phyloP scores from a whole-genome alignment of 1,140 invertebrate species.

The Drosophila pseudoananassae region DNA sequence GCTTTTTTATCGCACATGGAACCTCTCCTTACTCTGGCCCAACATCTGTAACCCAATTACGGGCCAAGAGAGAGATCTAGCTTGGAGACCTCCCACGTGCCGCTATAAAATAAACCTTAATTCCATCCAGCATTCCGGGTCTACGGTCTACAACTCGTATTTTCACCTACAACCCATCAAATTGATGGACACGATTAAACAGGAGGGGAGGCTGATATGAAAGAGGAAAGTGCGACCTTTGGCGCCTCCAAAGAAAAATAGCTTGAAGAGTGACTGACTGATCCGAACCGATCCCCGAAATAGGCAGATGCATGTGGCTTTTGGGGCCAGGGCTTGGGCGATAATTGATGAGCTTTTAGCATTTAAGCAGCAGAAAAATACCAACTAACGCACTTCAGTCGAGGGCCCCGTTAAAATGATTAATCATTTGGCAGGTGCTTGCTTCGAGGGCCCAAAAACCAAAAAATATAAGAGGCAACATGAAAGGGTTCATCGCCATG shows the following conservation, averaged over 20 bases:
- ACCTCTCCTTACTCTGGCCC: conserved; percentile 18
- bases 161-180: conserved; percentile 70
- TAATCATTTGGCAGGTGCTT: conserved; percentile 80
- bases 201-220: conserved; percentile 49
- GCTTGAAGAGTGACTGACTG: conserved; percentile 15
- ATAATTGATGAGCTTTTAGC: conserved; percentile 82
- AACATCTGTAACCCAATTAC: conserved; percentile 46
- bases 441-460: conserved; percentile 9
- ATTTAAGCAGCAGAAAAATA: conserved; percentile 60
- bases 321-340: conserved; percentile 10
- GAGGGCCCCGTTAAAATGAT: conserved; percentile 67
- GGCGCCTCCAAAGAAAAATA: conserved; percentile 54
- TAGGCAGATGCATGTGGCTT: conserved; percentile 66
- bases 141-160: conserved; percentile 21
- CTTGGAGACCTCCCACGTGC: conserved; percentile 41
- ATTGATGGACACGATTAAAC: conserved; percentile 77
- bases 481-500: conserved; percentile 44
- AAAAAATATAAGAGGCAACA: conserved; percentile 7
- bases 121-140: conserved; percentile 23
- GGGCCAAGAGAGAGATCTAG: conserved; percentile 14
- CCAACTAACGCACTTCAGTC: conserved; percentile 56
- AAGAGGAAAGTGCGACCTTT: conserved; percentile 79
- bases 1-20: conserved; percentile 23
- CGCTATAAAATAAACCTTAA: conserved; percentile 43
- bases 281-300: conserved; percentile 37